Evolutionary conservation across 2,888 invertebrate species (phyloP), one percentile per base, ranked within the genome.

Genomic region (Yponomeuta sedellus): DNA sequence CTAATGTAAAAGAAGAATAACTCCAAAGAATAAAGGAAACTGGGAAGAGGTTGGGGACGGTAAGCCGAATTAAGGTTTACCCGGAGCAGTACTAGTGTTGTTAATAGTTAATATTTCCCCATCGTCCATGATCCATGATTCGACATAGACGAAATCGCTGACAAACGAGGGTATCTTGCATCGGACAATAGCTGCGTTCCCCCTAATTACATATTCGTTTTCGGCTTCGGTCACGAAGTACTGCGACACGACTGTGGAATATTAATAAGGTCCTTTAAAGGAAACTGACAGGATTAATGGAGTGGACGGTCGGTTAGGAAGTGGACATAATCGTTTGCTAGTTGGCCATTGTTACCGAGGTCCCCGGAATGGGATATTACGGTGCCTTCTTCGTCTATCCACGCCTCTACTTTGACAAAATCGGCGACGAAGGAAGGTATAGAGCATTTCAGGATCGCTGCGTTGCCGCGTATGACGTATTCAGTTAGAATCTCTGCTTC

Each of bases 91-190:
- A 74, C 88, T 91, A 72, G 92, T 88, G 85, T 93, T 93, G 78
- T 92, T 92, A 80, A 92, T 90, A 72, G 91, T 93, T 86, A 92
- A 91, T 79, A 93, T 92, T 80, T 93, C 92, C 75, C 94, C 96
- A 77, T 95, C 94, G 72, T 95, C 94, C 85, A 96, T 95, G 78
- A 96, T 91, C 97, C 97, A 97, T 71, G 95, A 92, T 85, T 96
- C 96, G 77, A 98, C 94, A 78, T 93, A 93, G 75, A 98, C 96
- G 91, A 97, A 97, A 92, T 98, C 97, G 73, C 96, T 96, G 75
- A 98, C 97, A 92, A 97, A 98, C 81, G 96, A 96, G 71, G 98
- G 98, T 76, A 98, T 97, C 93, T 97, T 96, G 93, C 98, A 98
- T 88, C 95, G 97, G 91, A 97, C 95, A 77, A 98, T 95, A 68